phyloP scores from a whole-genome alignment of 2,888 invertebrate genomes.

The Idaea aversata region DNA sequence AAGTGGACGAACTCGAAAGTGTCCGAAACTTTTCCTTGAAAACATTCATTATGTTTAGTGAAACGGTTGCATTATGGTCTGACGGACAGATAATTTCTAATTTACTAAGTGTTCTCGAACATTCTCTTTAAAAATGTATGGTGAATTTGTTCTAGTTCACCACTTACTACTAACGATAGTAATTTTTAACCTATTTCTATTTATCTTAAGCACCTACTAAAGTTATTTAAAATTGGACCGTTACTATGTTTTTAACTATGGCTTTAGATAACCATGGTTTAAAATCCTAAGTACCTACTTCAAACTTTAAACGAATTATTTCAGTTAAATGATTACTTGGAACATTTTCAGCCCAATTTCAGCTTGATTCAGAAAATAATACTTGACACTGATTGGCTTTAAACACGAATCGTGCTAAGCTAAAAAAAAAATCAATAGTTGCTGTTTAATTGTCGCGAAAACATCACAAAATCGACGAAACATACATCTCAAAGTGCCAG shows the following conservation, averaged over 20 bases:
- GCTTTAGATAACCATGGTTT: too few relatives aligned
- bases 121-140: background rate
- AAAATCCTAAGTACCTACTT: background rate
- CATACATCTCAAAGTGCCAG: too few relatives aligned
- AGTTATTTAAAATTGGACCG: background rate
- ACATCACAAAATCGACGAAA: too few relatives aligned
- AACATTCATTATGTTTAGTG: background rate
- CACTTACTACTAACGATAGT: background rate
- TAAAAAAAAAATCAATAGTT: too few relatives aligned
- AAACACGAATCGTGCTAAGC: too few relatives aligned
- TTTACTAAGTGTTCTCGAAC: background rate
- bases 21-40: too few relatives aligned
- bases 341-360: background rate
- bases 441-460: too few relatives aligned
- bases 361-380: background rate
- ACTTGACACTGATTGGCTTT: too few relatives aligned
- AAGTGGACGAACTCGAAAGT: too few relatives aligned
- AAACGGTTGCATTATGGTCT: background rate
- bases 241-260: too few relatives aligned
- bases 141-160: background rate
- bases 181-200: background rate
- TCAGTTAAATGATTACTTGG: background rate
- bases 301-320: background rate
- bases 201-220: background rate
- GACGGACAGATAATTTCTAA: background rate